phyloP scores from a whole-genome alignment of 2,888 invertebrate genomes.

The Shargacucullia verbasci region DNA sequence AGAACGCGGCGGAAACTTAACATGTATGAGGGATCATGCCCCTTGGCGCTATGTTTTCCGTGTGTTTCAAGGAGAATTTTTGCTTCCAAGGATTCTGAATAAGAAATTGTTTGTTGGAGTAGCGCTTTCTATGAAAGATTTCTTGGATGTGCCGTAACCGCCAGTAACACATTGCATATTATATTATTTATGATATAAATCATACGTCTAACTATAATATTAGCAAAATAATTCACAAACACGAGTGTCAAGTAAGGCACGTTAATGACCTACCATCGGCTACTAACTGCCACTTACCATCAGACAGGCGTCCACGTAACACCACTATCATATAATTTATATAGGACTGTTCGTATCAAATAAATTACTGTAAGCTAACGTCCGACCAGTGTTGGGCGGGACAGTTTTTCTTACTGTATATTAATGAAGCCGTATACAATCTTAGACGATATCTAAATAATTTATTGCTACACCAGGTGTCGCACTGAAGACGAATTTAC shows the following conservation, averaged over 20 bases:
- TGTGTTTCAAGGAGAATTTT: conserved; percentile 2
- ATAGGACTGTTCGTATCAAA: conserved; percentile 51
- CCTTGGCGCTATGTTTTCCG: conserved; percentile 5
- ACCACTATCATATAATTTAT: conserved; percentile 51
- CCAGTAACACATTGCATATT: no score
- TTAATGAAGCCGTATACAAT: conserved; percentile 81
- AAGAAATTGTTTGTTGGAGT: neutral
- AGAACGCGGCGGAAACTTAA: conserved; percentile 9
- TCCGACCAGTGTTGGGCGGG: conserved; percentile 64
- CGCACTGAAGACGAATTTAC: conserved; percentile 78
- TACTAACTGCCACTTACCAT: conserved; percentile 27
- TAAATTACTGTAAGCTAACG: conserved; percentile 64
- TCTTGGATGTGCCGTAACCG: no score
- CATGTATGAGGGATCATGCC: conserved; percentile 10
- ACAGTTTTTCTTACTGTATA: conserved; percentile 80
- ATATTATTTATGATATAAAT: conserved; percentile 1
- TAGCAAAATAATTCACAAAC: conserved; percentile 14
- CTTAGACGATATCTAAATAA: conserved; percentile 83
- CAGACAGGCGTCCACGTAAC: conserved; percentile 21
- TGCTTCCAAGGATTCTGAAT: no score
- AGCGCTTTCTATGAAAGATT: no score
- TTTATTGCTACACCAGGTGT: conserved; percentile 82
- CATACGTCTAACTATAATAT: conserved; percentile 12
- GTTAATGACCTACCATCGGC: conserved; percentile 31
- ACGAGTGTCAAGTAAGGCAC: conserved; percentile 9